These are phyloP conservation scores for Mesorhabditis spiculigera DNA, from an alignment of 2,888 invertebrate species.

Conservation along the genomic window DNA sequence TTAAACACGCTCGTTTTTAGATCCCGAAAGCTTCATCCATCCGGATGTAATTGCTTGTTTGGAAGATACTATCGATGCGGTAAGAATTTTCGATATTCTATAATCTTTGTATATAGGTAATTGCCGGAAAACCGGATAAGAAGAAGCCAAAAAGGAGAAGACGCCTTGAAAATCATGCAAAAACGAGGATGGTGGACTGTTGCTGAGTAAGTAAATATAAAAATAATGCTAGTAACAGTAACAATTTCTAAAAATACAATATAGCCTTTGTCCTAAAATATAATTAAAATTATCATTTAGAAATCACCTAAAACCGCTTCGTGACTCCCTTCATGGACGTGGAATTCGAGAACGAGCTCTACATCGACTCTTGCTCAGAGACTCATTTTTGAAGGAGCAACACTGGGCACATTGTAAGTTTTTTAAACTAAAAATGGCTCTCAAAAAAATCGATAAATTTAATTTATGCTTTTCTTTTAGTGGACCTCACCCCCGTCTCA, in stretches of 20 bases:
- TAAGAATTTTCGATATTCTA: neutral
- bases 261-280: no score
- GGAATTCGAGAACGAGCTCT: conserved; percentile 87
- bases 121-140: conserved; percentile 60
- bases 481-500: no score
- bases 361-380: conserved; percentile 72
- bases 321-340: conserved; percentile 75
- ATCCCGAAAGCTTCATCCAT: conserved; percentile 17
- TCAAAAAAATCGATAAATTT: no score
- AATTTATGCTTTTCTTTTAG: no score
- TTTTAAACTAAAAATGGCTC: no score
- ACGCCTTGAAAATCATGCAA: conserved; percentile 61
- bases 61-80: conserved; percentile 35
- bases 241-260: no score
- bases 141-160: conserved; percentile 63
- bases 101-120: conserved; percentile 2
- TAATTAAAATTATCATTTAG: no score
- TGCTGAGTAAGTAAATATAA: no score
- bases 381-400: conserved; percentile 62
- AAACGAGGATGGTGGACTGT: conserved; percentile 42
- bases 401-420: conserved; percentile 24
- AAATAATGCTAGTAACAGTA: no score
- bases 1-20: no score
- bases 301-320: conserved; percentile 62
- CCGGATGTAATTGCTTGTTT: conserved; percentile 32